phyloP scores from a whole-genome alignment of 2,797 vertebrate species.

The Chelonia mydas region DNA sequence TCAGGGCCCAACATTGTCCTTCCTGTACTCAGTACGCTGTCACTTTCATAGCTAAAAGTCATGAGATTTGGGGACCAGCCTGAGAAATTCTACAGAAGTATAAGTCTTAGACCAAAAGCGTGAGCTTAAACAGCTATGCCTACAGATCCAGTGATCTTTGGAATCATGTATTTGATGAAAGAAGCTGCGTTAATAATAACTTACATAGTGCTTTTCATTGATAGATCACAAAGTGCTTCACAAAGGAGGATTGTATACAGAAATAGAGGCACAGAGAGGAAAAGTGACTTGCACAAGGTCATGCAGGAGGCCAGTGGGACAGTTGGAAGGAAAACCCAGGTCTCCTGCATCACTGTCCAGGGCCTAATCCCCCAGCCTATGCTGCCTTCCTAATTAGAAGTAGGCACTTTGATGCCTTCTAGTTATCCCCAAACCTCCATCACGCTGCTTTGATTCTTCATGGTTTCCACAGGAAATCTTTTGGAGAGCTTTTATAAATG shows the following conservation, averaged over 20 bases:
- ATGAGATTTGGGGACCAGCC: neutral
- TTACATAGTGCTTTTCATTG: neutral
- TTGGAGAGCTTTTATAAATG: neutral
- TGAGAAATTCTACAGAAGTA: neutral
- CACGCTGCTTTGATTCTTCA: rapidly evolving
- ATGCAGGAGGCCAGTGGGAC: neutral
- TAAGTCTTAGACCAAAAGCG: neutral
- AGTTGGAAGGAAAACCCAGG: rapidly evolving
- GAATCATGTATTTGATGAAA: neutral
- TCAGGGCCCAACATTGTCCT: neutral
- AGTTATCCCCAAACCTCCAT: neutral
- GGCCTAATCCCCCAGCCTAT: neutral
- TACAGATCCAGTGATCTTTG: neutral
- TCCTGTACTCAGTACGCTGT: neutral
- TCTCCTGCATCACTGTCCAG: neutral
- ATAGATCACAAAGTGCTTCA: neutral
- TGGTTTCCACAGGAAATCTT: neutral
- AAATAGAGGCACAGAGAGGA: neutral
- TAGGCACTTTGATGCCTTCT: neutral
- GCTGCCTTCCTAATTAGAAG: neutral
- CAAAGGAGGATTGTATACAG: rapidly evolving
- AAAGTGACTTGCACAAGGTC: neutral
- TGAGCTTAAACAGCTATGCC: neutral
- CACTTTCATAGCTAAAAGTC: neutral
- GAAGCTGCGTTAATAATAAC: neutral